Percentiles rank a stretch among this genome's conserved stretches.
phyloP scores from a whole-genome alignment of 1,140 invertebrate genomes.

The Dreissena rostriformis region DNA sequence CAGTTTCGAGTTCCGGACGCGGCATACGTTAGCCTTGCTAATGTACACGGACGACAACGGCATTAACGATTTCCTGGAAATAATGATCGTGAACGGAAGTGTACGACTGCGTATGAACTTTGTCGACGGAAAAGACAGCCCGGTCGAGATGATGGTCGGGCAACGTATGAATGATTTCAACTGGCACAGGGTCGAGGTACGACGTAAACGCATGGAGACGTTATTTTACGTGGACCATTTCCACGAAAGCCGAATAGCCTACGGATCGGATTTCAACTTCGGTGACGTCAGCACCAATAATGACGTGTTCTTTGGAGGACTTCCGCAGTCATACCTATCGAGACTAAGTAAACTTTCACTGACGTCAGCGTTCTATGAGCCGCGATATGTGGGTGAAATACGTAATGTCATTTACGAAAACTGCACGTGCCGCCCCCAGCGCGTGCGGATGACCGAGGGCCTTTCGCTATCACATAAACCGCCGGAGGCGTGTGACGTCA shows the following conservation, averaged over 20 bases:
- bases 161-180: slow-evolving; percentile 67
- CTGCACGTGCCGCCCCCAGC: slow-evolving; percentile 73
- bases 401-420: slow-evolving; percentile 78
- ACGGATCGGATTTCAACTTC: slow-evolving; percentile 73
- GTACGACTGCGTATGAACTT: slow-evolving; percentile 74
- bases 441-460: slow-evolving; percentile 66
- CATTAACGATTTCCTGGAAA: slow-evolving; percentile 71
- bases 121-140: slow-evolving; percentile 67
- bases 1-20: slow-evolving; percentile 77
- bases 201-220: slow-evolving; percentile 74
- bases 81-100: slow-evolving; percentile 59
- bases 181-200: slow-evolving; percentile 75
- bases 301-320: slow-evolving; percentile 74
- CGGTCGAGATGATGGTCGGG: slow-evolving; percentile 65
- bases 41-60: slow-evolving; percentile 79
- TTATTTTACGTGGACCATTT: slow-evolving; percentile 70
- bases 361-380: slow-evolving; percentile 61
- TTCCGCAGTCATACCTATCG: slow-evolving; percentile 60
- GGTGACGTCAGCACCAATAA: slow-evolving; percentile 64
- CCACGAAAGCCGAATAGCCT: slow-evolving; percentile 62
- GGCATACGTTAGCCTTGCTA: slow-evolving; percentile 59
- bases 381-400: slow-evolving; percentile 66
- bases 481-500: slow-evolving; percentile 71
- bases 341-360: slow-evolving; percentile 58
- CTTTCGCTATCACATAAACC: slow-evolving; percentile 45